These are phyloP conservation scores for Podarcis muralis DNA, from an alignment of 2,113 vertebrate genomes.

Conservation along the genomic window DNA sequence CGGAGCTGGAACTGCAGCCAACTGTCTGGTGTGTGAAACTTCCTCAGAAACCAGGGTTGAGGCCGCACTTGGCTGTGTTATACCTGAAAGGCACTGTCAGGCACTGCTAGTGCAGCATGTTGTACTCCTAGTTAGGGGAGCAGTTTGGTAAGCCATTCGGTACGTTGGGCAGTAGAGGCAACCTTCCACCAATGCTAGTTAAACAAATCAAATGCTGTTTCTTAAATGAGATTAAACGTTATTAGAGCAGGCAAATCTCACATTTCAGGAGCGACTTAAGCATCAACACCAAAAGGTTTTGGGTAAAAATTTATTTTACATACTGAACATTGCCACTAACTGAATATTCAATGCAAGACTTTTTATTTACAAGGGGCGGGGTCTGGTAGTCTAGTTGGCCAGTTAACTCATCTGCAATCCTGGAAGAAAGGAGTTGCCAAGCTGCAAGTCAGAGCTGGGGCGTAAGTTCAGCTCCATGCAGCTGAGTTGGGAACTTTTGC, in stretches of 20 bases:
- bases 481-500: slow-evolving; percentile 28
- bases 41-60: not conserved
- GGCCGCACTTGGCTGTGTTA: not conserved
- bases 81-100: not conserved
- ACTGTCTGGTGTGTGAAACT: not conserved
- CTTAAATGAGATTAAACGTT: too few species aligned
- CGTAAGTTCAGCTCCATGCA: slow-evolving; percentile 1
- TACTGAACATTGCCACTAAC: slow-evolving; percentile 74
- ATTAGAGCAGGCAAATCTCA: not conserved
- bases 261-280: slow-evolving; percentile 30
- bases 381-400: slow-evolving; percentile 18
- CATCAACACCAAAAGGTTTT: slow-evolving; percentile 38
- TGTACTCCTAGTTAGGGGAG: not conserved
- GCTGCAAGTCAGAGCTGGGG: slow-evolving; percentile 10
- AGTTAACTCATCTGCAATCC: slow-evolving; percentile 45
- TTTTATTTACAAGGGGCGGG: slow-evolving; percentile 26
- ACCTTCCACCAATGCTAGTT: not conserved
- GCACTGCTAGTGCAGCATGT: not conserved
- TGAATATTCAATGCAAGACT: slow-evolving; percentile 56
- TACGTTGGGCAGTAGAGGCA: not conserved
- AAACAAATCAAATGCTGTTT: not conserved
- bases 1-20: not conserved
- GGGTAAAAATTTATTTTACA: slow-evolving; percentile 83
- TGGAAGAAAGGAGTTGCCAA: slow-evolving; percentile 50
- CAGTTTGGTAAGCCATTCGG: not conserved